Percentiles rank a stretch among this genome's conserved stretches.
Evolutionary conservation across 2,113 vertebrate species (phyloP).

Genomic region (Sapayoa aenigma): DNA sequence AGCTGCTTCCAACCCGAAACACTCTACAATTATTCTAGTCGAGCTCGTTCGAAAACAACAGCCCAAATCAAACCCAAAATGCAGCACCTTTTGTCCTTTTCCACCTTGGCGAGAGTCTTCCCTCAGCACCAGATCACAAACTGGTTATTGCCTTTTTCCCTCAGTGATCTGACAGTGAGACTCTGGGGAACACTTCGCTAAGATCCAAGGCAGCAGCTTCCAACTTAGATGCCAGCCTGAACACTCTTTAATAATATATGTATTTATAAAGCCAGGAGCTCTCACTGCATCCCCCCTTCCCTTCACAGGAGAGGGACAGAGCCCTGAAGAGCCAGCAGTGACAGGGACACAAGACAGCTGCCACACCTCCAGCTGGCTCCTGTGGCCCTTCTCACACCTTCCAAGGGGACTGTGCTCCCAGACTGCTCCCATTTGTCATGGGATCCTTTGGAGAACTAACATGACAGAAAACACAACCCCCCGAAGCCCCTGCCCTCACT

Average conservation of each 20-base stretch:
- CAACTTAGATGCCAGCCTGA: background rate
- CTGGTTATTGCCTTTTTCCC: background rate
- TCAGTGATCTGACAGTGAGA: background rate
- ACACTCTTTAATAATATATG: fast-evolving
- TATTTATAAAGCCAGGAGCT: background rate
- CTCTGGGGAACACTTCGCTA: background rate
- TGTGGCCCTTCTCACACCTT: background rate
- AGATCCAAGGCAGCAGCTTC: background rate
- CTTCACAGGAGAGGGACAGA: background rate
- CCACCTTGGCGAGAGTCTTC: background rate
- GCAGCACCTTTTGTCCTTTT: fast-evolving
- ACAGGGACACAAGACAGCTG: background rate
- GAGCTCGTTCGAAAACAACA: background rate
- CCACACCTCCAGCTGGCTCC: background rate
- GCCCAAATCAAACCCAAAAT: background rate
- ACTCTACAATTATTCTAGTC: fast-evolving
- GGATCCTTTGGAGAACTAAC: fast-evolving
- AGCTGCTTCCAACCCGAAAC: background rate
- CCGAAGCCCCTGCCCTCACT: background rate
- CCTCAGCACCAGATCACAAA: background rate
- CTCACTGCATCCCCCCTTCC: background rate
- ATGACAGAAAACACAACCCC: fast-evolving
- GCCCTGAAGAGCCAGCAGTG: background rate
- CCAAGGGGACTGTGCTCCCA: background rate
- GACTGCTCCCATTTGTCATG: fast-evolving